phyloP scores from a whole-genome alignment of 1,140 invertebrate species.

The Marisa cornuarietis region DNA sequence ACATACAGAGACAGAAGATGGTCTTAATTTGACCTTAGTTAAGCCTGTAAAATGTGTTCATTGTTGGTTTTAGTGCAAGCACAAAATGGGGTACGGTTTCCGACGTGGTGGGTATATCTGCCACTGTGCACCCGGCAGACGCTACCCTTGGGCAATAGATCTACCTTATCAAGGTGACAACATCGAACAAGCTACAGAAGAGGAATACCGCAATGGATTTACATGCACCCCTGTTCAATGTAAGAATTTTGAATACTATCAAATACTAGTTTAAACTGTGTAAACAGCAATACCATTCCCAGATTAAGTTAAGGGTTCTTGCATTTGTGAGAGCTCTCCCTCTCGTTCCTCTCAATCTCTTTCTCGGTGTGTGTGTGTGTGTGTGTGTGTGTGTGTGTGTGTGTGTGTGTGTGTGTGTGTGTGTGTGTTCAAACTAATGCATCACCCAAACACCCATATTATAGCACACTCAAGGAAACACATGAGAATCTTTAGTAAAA shows the following conservation, averaged over 20 bases:
- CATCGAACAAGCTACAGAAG: conserved; percentile 87
- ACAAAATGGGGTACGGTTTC: conserved; percentile 89
- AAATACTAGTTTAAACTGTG: not conserved
- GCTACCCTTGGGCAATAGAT: conserved; percentile 84
- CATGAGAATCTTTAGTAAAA: too few relatives aligned
- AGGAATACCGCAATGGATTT: conserved; percentile 91
- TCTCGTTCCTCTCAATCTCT: too few relatives aligned
- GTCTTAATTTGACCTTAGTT: too few relatives aligned
- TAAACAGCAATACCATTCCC: not conserved
- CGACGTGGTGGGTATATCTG: conserved; percentile 93
- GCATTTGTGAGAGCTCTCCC: not conserved
- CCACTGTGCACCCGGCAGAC: conserved; percentile 82
- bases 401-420: too few relatives aligned
- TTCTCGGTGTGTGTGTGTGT: too few relatives aligned
- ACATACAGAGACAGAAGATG: too few relatives aligned
- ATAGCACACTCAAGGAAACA: too few relatives aligned
- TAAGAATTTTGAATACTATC: conserved; percentile 70
- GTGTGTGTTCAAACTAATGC: too few relatives aligned
- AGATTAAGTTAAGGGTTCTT: not conserved
- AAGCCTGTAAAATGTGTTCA: too few relatives aligned
- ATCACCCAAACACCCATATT: not conserved
- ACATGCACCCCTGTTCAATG: conserved; percentile 90
- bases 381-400: too few relatives aligned
- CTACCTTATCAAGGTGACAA: conserved; percentile 89
- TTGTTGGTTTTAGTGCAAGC: conserved; percentile 82